Conservation (phyloP, 2,888 invertebrate genomes). For the Ormyrus rosae region DNA sequence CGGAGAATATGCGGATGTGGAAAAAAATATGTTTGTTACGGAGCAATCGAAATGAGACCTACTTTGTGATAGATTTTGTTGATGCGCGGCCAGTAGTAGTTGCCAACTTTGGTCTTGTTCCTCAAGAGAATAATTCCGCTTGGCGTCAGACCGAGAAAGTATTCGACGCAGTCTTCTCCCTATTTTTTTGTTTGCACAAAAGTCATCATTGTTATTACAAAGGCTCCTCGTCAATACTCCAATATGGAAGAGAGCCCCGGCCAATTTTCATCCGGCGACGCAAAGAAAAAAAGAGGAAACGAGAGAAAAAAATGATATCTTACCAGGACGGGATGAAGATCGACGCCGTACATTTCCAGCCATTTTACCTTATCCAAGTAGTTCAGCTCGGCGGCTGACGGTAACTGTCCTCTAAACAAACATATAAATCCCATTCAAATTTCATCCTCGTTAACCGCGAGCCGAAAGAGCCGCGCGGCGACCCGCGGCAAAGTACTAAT, state of each 20-base stretch:
- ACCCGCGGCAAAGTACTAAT: no score
- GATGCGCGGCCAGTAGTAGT: conserved; percentile 98
- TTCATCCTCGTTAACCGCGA: no score
- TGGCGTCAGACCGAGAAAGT: conserved; percentile 96
- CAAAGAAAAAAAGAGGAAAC: background rate
- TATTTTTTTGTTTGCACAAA: conserved; percentile 71
- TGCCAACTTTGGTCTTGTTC: conserved; percentile 97
- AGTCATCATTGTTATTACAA: conserved; percentile 33
- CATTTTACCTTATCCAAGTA: conserved; percentile 98
- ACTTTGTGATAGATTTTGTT: conserved; percentile 95
- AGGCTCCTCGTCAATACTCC: conserved; percentile 1
- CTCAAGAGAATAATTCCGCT: conserved; percentile 95
- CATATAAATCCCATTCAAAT: background rate
- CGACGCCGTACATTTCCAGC: conserved; percentile 99
- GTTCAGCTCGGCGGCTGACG: conserved; percentile 94
- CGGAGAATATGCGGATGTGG: background rate
- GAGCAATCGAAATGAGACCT: conserved; percentile 44
- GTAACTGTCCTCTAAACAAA: conserved; percentile 86
- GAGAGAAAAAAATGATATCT: conserved; percentile 3
- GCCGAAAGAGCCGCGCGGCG: no score
- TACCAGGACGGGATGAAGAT: conserved; percentile 96
- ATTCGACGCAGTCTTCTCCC: conserved; percentile 98
- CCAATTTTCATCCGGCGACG: background rate
- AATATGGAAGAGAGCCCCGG: conserved; percentile 1
- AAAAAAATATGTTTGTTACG: background rate